Base-by-base conservation (phyloP, 2,888 invertebrate species). In the Caenorhabditis sp. region DNA sequence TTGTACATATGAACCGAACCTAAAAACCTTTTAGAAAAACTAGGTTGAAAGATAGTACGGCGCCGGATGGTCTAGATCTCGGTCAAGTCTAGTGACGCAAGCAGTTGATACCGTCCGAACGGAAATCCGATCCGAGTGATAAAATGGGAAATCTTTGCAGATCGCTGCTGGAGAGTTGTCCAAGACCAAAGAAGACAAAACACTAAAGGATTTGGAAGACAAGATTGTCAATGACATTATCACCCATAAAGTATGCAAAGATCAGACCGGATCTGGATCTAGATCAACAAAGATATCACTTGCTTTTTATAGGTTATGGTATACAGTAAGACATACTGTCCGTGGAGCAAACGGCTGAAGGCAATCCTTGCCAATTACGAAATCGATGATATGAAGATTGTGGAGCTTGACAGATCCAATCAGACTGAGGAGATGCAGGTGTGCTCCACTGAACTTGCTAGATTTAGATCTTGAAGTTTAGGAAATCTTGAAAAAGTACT, bases 251-350 rank as follows among this genome's bases (percentile, higher is more conserved):
- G 81, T 81, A 47, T 28, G 53, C 35, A 11, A 50, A 8, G n/a
- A n/a, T n/a, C n/a, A n/a, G n/a, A n/a, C n/a, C n/a, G n/a, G n/a
- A n/a, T n/a, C n/a, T n/a, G 9, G n/a, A 58, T 9, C 4, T 58
- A 1, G 26, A 53, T 24, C 5, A 3, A 5, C 26, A 4, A 4
- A 58, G 26, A 56, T 11, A 28, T 18, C n/a, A 15, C 47, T n/a
- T n/a, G n/a, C 22, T 20, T 20, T 1, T 44, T 85, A 65, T 28
- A 88, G 85, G 89, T 88, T 9, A 88, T 87, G 83, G 71, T 89
- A 13, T 89, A 86, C 83, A 87, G 86, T 50, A 89, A 89, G 71
- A 88, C 89, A 18, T 89, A 88, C 68, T 89, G 89, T 53, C 88
- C 88, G 32, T 89, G 81, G 78, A 86, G 86, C 64, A 84, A 83